A percentile compares a stretch with the other conserved stretches of the same genome.
phyloP scores from a whole-genome alignment of 2,888 invertebrate species.

The Hymenopus coronatus region DNA sequence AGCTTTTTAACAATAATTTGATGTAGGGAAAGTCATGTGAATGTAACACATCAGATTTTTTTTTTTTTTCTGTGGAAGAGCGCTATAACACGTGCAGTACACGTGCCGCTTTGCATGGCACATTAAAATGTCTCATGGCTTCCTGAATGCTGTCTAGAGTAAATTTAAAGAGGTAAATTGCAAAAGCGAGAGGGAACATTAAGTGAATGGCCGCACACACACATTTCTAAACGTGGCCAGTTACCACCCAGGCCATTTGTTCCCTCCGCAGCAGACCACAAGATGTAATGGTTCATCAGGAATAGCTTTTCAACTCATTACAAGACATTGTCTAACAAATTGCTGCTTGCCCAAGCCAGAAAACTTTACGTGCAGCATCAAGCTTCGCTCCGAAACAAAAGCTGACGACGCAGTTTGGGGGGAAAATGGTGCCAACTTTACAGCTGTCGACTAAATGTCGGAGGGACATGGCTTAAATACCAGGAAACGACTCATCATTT shows the following conservation, averaged over 20 bases:
- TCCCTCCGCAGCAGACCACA: not conserved
- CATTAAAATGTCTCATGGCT: not conserved
- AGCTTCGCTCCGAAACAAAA: not conserved
- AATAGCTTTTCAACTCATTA: slow-evolving; percentile 15
- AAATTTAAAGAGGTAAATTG: not conserved
- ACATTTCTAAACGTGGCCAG: slow-evolving; percentile 7
- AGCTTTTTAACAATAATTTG: too few species aligned
- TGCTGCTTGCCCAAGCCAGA: not conserved
- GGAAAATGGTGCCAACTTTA: not conserved
- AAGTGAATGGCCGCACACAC: not conserved
- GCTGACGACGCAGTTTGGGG: not conserved
- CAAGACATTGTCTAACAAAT: slow-evolving; percentile 5
- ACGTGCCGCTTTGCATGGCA: not conserved
- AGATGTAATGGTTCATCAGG: slow-evolving; percentile 18
- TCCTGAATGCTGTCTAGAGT: not conserved
- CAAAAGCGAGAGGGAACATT: not conserved
- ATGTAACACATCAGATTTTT: too few species aligned
- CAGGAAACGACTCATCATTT: not conserved
- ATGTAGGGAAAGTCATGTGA: too few species aligned
- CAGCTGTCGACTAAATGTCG: not conserved
- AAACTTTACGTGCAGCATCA: not conserved
- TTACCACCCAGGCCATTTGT: slow-evolving; percentile 5
- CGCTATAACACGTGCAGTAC: not conserved
- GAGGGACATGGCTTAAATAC: not conserved
- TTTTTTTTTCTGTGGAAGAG: not conserved